These are phyloP conservation scores for Diorhabda sublineata DNA, from an alignment of 1,140 invertebrate species.

Conservation along the genomic window DNA sequence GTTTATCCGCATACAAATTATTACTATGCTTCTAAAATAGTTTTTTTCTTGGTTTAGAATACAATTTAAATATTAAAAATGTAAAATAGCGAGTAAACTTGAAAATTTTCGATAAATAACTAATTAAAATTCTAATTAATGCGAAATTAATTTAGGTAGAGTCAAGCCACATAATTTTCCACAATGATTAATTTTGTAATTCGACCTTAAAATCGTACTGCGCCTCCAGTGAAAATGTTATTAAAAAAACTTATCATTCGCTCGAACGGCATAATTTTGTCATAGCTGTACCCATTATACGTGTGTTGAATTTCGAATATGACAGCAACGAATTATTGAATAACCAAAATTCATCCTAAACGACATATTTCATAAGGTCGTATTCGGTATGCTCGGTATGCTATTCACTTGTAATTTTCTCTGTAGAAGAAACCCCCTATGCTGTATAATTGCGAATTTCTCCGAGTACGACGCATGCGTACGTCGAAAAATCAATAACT, in stretches of 20 bases:
- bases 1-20: too few species aligned
- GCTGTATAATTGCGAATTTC: constrained; percentile 27
- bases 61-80: too few species aligned
- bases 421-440: constrained; percentile 10
- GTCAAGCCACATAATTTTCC: constrained; percentile 7
- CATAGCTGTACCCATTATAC: constrained; percentile 27
- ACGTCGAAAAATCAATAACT: constrained; percentile 27
- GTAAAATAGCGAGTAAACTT: too few species aligned
- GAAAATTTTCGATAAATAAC: neutral
- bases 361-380: neutral
- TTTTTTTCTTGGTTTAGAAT: too few species aligned
- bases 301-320: constrained; percentile 8
- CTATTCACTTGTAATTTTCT: constrained; percentile 9
- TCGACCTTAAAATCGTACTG: constrained; percentile 10
- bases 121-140: constrained; percentile 11
- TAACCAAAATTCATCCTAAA: neutral
- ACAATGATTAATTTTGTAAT: constrained; percentile 7
- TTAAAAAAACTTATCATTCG: constrained; percentile 30
- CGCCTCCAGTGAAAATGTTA: constrained; percentile 28
- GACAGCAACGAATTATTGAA: neutral
- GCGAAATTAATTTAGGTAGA: constrained; percentile 8
- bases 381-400: neutral
- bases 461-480: constrained; percentile 16
- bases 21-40: too few species aligned
- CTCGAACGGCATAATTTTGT: constrained; percentile 31